Evolutionary conservation across 2,888 invertebrate genomes (phyloP).

Genomic region (Sarcophaga variegata): DNA sequence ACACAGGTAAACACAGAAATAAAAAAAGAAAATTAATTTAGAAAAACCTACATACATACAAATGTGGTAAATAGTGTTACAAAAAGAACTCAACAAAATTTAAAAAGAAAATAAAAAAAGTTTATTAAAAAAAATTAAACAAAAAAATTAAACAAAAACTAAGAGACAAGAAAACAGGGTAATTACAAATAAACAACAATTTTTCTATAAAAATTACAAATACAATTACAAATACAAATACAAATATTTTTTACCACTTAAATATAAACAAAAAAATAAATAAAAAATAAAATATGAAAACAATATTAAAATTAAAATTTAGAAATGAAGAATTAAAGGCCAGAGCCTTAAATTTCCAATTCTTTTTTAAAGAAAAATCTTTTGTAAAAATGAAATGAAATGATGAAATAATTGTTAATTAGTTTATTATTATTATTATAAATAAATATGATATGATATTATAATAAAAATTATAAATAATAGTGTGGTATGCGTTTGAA

Average conservation of each 20-base stretch:
- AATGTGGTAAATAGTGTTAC: neutral
- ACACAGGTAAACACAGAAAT: slow-evolving; percentile 40
- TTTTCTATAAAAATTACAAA: slow-evolving; percentile 23
- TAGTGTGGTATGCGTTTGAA: slow-evolving; percentile 9
- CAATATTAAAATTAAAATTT: too few relatives aligned
- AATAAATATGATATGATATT: neutral
- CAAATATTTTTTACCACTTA: slow-evolving; percentile 47
- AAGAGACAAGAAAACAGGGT: slow-evolving; percentile 66
- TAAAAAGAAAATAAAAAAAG: slow-evolving; percentile 9
- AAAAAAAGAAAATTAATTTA: neutral
- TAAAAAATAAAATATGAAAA: neutral
- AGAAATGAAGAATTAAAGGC: too few relatives aligned
- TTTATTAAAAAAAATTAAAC: slow-evolving; percentile 25
- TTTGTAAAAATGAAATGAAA: too few relatives aligned
- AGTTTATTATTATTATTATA: slow-evolving; percentile 46
- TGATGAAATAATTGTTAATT: slow-evolving; percentile 61
- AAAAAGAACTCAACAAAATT: slow-evolving; percentile 20
- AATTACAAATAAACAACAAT: slow-evolving; percentile 52
- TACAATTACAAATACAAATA: neutral
- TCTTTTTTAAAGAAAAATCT: slow-evolving; percentile 25
- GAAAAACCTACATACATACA: slow-evolving; percentile 4
- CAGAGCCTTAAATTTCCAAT: neutral
- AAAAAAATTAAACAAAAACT: slow-evolving; percentile 31
- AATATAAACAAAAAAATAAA: slow-evolving; percentile 12
- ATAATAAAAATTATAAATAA: neutral